Base-by-base conservation (phyloP, 2,888 invertebrate species). In the Lasius fuliginosus region DNA sequence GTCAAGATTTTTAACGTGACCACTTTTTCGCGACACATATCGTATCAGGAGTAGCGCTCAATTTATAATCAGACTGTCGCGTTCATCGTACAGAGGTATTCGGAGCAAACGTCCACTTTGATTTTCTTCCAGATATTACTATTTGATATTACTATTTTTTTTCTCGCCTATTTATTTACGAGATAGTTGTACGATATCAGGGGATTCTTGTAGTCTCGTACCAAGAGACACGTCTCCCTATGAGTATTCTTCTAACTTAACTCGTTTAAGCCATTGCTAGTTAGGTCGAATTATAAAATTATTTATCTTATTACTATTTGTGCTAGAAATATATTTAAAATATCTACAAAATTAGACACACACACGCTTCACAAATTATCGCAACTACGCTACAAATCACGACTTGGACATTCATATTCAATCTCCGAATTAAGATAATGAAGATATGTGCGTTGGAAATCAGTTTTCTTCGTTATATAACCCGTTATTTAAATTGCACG, bases 401-500 rank as follows among this genome's bases (percentile, higher is more conserved):
- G 18, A 27, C 4, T 40, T 27, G 30, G n/a, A 30, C 30, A 58
- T 68, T 56, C 73, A 12, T 36, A 60, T 81, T 73, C 36, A 36
- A 46, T 73, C 46, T 3, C 23, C 18, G 12, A 40, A 23, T 71
- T 36, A 58, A 81, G 1, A 73, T 42, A 56, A 46, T 62, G n/a
- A 73, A 60, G 42, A 60, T 23, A 27, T 53, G 27, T 27, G 40
- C n/a, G n/a, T 30, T 56, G 30, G 33, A 58, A 33, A 67, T 33
- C 15, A 15, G 58, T 42, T 79, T 60, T 33, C 12, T 71, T 60
- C 33, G 1, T 53, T 60, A 46, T 33, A 6, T 60, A 75, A 75
- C 8, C 42, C 42, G 27, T 71, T 79, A 79, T 79, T 79, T 60
- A 60, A 81, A 49, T 42, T 33, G 33, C 56, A 11, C 42, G 42